A percentile compares a stretch with the other conserved stretches of the same genome.
These are phyloP conservation scores for Salmo trutta DNA, from an alignment of 2,797 vertebrate genomes.

Conservation along the genomic window DNA sequence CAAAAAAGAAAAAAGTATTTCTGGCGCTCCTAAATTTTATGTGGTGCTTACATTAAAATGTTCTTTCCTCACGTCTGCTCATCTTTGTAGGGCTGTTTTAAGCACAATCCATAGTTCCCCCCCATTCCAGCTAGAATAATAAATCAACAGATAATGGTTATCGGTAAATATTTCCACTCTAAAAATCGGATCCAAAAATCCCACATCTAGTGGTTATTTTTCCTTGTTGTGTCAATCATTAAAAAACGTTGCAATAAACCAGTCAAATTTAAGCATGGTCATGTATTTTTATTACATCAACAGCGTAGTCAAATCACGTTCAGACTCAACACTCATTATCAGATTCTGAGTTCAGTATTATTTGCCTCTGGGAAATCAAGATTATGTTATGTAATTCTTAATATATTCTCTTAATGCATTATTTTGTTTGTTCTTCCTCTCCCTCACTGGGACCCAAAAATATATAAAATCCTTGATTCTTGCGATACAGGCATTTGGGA, in stretches of 20 bases:
- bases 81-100: too few relatives aligned
- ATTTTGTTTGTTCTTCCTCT: not conserved
- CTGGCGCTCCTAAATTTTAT: too few relatives aligned
- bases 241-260: conserved; percentile 29
- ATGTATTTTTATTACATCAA: conserved; percentile 27
- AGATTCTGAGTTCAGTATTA: not conserved
- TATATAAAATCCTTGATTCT: too few relatives aligned
- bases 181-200: too few relatives aligned
- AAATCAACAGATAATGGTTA: too few relatives aligned
- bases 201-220: not conserved
- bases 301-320: conserved; percentile 13
- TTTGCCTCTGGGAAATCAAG: not conserved
- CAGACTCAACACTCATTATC: conserved; percentile 6
- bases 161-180: too few relatives aligned
- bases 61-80: too few relatives aligned
- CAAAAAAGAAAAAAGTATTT: too few relatives aligned
- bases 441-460: not conserved
- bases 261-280: conserved; percentile 32
- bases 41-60: too few relatives aligned
- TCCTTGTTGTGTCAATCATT: conserved; percentile 37
- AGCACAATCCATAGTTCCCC: too few relatives aligned
- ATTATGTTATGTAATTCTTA: not conserved
- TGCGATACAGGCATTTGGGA: too few relatives aligned
- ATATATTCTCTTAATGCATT: not conserved
- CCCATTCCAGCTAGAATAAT: too few relatives aligned